Evolutionary conservation across 2,113 vertebrate genomes (phyloP).

Genomic region (Larimichthys crocea): DNA sequence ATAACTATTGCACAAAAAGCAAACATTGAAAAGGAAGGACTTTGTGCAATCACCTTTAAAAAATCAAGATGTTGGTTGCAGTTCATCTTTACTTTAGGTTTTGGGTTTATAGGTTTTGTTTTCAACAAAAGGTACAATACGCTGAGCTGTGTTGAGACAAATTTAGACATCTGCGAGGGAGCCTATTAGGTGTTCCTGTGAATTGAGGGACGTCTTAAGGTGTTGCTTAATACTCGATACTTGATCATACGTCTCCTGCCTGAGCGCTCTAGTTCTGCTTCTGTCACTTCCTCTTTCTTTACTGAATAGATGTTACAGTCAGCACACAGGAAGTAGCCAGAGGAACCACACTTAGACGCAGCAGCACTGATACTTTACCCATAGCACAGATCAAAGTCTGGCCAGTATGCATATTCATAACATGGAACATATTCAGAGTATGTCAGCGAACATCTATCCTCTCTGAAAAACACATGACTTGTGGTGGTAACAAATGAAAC

Average conservation of each 20-base stretch:
- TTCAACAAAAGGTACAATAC: background rate
- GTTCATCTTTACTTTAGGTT: constrained; percentile 1
- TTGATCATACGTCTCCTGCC: background rate
- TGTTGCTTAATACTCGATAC: background rate
- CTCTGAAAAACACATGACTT: background rate
- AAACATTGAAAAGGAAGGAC: background rate
- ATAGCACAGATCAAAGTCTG: constrained; percentile 46
- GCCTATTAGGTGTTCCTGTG: background rate
- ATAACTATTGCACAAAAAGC: background rate
- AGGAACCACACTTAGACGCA: constrained; percentile 36
- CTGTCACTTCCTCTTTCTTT: constrained; percentile 72
- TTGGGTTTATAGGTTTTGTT: background rate
- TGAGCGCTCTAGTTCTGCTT: constrained; percentile 47
- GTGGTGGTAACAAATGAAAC: background rate
- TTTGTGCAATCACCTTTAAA: constrained; percentile 7
- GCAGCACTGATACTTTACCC: background rate
- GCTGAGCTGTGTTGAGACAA: background rate
- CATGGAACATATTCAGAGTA: background rate
- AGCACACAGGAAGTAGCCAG: constrained; percentile 68
- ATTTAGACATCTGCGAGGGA: background rate
- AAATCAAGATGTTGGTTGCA: background rate
- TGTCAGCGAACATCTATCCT: background rate
- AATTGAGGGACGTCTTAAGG: background rate
- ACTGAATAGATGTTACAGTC: constrained; percentile 33
- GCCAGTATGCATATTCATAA: constrained; percentile 57